A percentile compares a stretch with the other conserved stretches of the same genome.
phyloP scores from a whole-genome alignment of 2,113 vertebrate species.

The mouse (Mus musculus) region DNA sequence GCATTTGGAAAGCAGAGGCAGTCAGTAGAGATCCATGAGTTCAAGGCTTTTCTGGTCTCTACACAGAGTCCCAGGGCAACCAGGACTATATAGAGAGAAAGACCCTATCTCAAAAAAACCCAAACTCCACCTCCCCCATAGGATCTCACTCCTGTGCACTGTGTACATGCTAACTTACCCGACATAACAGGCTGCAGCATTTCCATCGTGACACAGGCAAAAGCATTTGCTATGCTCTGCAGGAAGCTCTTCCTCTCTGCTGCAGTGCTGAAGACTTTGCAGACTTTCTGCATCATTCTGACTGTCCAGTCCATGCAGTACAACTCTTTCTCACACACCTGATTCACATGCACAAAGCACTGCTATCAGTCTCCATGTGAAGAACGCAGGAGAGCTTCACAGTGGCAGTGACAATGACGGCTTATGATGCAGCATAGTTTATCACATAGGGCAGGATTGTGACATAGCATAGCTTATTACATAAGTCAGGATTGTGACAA shows the following conservation, averaged over 20 bases:
- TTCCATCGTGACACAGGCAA: slow-evolving; percentile 89
- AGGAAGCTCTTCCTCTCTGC: slow-evolving; percentile 89
- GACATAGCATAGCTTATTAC: slow-evolving; percentile 4
- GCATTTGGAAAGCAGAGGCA: background rate
- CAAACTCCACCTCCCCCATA: too few species aligned
- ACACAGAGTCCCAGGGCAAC: background rate
- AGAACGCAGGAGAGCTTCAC: slow-evolving; percentile 41
- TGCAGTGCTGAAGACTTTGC: slow-evolving; percentile 85
- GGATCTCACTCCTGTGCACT: background rate
- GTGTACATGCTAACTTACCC: slow-evolving; percentile 82
- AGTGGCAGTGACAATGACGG: background rate
- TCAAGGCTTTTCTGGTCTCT: background rate
- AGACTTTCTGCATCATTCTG: slow-evolving; percentile 92
- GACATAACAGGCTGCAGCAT: slow-evolving; percentile 86
- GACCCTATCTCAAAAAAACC: background rate
- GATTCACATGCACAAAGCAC: background rate
- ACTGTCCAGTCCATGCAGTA: slow-evolving; percentile 94
- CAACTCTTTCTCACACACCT: slow-evolving; percentile 96
- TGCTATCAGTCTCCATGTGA: slow-evolving; percentile 7
- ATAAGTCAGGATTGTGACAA: background rate
- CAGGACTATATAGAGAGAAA: background rate
- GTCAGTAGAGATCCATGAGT: background rate
- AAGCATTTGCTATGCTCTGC: slow-evolving; percentile 90
- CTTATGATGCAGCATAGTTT: slow-evolving; percentile 35
- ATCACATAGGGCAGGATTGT: background rate